phyloP scores from a whole-genome alignment of 2,797 vertebrate genomes.

The Trichosurus vulpecula region DNA sequence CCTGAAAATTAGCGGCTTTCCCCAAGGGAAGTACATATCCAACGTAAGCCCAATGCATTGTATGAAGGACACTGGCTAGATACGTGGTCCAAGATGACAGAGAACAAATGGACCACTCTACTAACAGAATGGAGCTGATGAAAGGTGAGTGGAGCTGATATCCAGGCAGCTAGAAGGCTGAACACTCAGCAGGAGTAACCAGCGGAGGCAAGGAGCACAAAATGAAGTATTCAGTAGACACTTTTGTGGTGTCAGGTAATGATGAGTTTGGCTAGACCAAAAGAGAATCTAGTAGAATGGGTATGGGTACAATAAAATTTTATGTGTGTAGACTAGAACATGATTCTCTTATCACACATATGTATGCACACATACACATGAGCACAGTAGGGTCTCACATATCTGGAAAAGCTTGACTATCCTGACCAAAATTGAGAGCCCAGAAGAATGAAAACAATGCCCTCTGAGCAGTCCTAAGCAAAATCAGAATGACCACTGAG shows the following conservation, averaged over 20 bases:
- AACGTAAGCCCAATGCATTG: not conserved
- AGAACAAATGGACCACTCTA: not conserved
- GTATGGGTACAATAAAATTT: not conserved
- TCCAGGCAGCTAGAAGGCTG: not conserved
- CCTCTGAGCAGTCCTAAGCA: not conserved
- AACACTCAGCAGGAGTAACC: not conserved
- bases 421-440: not conserved
- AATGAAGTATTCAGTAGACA: not conserved
- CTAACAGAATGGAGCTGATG: not conserved
- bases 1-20: not conserved
- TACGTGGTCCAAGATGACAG: not conserved
- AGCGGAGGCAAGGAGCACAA: not conserved
- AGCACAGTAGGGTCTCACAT: not conserved
- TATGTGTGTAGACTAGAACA: not conserved
- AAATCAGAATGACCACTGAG: not conserved
- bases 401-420: not conserved
- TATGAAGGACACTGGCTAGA: not conserved
- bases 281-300: not conserved
- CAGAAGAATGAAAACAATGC: not conserved
- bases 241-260: not conserved
- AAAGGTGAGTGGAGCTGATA: not conserved
- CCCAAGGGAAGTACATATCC: not conserved
- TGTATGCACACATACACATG: not conserved
- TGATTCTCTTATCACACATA: not conserved
- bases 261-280: not conserved